A percentile compares a stretch with the other conserved stretches of the same genome.
phyloP scores from a whole-genome alignment of 1,140 invertebrate species.

The Tribolium madens region DNA sequence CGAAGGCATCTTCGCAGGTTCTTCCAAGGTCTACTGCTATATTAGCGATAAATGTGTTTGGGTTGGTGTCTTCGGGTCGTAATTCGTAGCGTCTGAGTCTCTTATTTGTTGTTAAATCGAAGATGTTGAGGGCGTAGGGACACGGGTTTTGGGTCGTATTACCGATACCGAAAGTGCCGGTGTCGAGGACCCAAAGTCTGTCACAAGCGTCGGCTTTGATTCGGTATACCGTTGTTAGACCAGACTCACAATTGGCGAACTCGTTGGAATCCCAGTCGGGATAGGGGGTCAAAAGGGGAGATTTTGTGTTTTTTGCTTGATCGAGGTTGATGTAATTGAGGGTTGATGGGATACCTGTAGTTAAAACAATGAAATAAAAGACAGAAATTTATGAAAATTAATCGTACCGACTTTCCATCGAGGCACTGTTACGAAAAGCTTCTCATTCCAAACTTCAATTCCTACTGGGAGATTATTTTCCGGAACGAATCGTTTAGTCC shows the following conservation, averaged over 20 bases:
- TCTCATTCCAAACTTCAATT: slow-evolving; percentile 82
- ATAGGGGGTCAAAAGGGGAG: slow-evolving; percentile 81
- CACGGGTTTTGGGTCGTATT: slow-evolving; percentile 78
- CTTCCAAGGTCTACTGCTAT: slow-evolving; percentile 82
- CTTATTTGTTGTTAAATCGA: slow-evolving; percentile 79
- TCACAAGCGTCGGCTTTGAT: slow-evolving; percentile 81
- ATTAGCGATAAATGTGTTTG: slow-evolving; percentile 84
- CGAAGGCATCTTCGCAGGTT: slow-evolving; percentile 80
- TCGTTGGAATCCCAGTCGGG: slow-evolving; percentile 81
- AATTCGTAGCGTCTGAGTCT: slow-evolving; percentile 78
- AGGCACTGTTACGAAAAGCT: slow-evolving; percentile 82
- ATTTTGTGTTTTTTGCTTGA: slow-evolving; percentile 72
- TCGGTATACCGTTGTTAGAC: slow-evolving; percentile 81
- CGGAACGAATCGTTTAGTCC: slow-evolving; percentile 74
- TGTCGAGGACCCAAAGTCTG: slow-evolving; percentile 84
- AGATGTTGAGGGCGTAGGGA: slow-evolving; percentile 79
- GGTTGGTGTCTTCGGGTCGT: slow-evolving; percentile 78
- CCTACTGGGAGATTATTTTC: slow-evolving; percentile 83
- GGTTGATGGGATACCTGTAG: slow-evolving; percentile 81
- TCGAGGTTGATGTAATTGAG: slow-evolving; percentile 80
- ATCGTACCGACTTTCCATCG: slow-evolving; percentile 72
- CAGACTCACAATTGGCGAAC: slow-evolving; percentile 78
- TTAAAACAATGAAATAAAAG: too few species aligned
- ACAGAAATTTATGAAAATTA: too few species aligned
- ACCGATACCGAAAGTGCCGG: slow-evolving; percentile 81